Percentiles rank a stretch among this genome's conserved stretches.
phyloP scores from a whole-genome alignment of 2,113 vertebrate species.

The Sus scrofa region DNA sequence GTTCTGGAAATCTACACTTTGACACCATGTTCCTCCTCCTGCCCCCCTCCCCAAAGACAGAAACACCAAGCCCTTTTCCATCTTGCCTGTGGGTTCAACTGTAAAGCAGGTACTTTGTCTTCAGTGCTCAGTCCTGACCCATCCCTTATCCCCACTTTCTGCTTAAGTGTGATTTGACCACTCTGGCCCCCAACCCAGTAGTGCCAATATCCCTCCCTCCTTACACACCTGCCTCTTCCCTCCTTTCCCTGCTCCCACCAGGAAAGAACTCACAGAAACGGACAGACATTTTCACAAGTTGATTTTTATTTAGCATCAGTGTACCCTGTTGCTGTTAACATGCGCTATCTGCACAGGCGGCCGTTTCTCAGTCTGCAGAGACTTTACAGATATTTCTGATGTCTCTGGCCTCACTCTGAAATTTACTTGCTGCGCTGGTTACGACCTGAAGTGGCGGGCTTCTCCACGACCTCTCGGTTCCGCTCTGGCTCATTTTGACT shows the following conservation, averaged over 20 bases:
- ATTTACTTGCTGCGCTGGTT: background rate
- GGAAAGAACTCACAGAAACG: background rate
- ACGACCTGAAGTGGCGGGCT: background rate
- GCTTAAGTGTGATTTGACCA: background rate
- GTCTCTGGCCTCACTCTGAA: background rate
- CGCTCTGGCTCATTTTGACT: background rate
- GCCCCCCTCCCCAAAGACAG: background rate
- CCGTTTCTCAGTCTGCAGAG: background rate
- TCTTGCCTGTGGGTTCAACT: background rate
- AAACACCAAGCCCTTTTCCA: background rate
- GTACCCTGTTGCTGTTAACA: background rate
- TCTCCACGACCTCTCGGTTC: background rate
- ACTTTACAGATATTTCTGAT: background rate
- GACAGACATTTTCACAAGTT: background rate
- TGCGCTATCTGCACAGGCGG: background rate
- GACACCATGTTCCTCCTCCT: background rate
- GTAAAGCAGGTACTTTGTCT: background rate
- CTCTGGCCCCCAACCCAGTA: background rate
- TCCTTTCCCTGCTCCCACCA: background rate
- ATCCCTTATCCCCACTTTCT: background rate
- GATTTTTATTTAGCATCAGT: conserved; percentile 22
- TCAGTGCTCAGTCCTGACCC: background rate
- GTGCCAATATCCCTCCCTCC: background rate
- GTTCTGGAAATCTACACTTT: background rate
- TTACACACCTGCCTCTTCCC: background rate